Conservation (phyloP, 2,113 vertebrate species). For the Struthio camelus region DNA sequence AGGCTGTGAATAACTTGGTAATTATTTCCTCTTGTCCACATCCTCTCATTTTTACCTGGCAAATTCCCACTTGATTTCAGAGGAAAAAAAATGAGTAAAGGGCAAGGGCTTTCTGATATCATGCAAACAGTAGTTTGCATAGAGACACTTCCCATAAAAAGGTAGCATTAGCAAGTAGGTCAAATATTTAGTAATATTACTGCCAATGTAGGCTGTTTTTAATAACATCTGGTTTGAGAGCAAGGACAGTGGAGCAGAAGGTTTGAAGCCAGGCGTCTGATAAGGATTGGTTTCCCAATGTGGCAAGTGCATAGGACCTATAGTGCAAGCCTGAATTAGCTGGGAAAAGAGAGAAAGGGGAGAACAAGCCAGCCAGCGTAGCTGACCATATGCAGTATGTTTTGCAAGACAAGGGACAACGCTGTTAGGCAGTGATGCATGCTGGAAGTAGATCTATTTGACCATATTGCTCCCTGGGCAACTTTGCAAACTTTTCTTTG, state of each 20-base stretch:
- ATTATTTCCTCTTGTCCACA: background rate
- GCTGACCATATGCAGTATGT: background rate
- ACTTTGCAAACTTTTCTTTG: background rate
- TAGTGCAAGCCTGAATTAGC: too few relatives aligned
- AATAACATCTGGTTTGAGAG: background rate
- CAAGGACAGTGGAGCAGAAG: background rate
- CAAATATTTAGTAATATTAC: background rate
- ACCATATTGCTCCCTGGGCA: background rate
- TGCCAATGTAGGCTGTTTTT: background rate
- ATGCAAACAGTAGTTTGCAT: background rate
- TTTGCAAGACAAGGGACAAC: background rate
- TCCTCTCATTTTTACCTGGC: background rate
- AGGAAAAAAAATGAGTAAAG: background rate
- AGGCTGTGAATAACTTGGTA: background rate
- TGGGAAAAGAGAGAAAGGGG: background rate
- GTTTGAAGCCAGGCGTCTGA: background rate
- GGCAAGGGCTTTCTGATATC: rapidly evolving
- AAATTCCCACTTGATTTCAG: background rate
- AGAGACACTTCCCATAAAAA: background rate
- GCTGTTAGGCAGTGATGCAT: background rate
- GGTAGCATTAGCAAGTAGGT: background rate
- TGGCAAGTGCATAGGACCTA: background rate
- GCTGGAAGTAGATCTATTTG: background rate
- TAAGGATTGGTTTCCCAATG: background rate
- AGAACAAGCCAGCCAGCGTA: background rate